Base-by-base conservation (phyloP, 2,797 vertebrate genomes). In the Acomys russatus region DNA sequence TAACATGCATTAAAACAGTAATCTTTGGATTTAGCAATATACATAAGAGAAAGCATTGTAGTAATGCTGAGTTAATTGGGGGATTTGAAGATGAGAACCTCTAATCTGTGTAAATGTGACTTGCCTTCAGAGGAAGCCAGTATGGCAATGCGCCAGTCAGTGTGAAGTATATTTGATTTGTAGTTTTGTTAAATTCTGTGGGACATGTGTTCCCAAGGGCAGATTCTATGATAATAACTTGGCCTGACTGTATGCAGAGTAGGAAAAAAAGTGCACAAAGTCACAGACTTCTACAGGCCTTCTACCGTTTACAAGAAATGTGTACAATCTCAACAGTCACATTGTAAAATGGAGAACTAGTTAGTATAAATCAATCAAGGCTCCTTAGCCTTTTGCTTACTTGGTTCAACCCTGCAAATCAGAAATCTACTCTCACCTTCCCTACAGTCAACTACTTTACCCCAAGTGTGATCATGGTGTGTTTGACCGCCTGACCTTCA, bases 21-120 rank as follows among this genome's bases (percentile, higher is more conserved):
- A 68, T 84, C 30, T 91, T 91, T 94, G 6, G 64, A 20, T 33
- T 35, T 80, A 78, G 33, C 22, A 63, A 25, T 33, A 38, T 88
- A 8, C n/a, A 35, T 70, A 8, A 25, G 80, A 25, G 51, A 91
- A 15, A 44, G 71, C n/a, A 22, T 2, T 70, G 8, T 20, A 77
- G n/a, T 78, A 80, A 84, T 44, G 33, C 77, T 85, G 56, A 76
- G 33, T 90, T 95, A 96, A 90, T 70, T 78, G 87, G 28, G 73
- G 90, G 82, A 78, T 68, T 73, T 86, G 59, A 92, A 82, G 84
- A 59, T 35, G 12, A 95, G 56, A 88, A 14, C 22, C 7, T 8
- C 56, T 3, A 18, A 8, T 33, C 63, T 77, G 8, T 12, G 11
- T 78, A 38, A 84, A 14, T 35, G 54, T 76, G 33, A 44, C 25